Percentiles rank a stretch among this genome's conserved stretches.
Conservation (phyloP, 2,113 vertebrate genomes). For the Phylloscopus whistleri region DNA sequence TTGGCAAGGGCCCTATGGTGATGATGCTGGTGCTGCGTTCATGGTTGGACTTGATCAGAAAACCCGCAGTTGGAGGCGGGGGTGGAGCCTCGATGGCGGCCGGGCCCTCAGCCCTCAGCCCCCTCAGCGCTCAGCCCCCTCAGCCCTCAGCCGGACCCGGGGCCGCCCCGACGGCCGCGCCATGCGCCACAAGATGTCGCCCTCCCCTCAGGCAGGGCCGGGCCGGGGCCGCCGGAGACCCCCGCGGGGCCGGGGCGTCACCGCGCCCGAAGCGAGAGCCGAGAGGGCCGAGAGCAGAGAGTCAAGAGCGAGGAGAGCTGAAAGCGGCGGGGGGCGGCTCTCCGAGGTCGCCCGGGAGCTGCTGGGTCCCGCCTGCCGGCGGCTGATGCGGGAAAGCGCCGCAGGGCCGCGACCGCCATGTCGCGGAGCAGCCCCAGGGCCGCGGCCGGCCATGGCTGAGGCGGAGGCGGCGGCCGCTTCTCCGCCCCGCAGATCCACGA, state of each 20-base stretch:
- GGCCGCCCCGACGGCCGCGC: background rate
- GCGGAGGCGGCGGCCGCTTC: background rate
- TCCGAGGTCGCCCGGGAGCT: background rate
- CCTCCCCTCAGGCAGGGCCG: conserved; percentile 50
- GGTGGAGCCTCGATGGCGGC: fast-evolving
- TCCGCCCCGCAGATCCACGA: no score
- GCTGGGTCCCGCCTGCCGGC: background rate
- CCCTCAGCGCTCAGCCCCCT: background rate
- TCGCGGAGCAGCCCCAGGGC: background rate
- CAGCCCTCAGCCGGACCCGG: no score
- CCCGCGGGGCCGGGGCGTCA: background rate
- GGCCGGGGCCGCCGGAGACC: background rate
- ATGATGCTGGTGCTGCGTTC: no score
- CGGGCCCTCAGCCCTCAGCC: no score
- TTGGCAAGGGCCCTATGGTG: background rate
- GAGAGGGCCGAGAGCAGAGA: no score
- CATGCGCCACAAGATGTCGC: conserved; percentile 63
- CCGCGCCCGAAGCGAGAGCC: background rate
- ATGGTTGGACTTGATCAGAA: background rate
- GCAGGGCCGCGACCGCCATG: background rate
- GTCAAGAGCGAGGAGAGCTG: background rate
- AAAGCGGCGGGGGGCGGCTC: background rate
- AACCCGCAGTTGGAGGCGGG: fast-evolving
- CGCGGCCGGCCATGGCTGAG: background rate
- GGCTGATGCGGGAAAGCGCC: background rate